phyloP scores from a whole-genome alignment of 2,113 vertebrate species.

The Ophthalmotilapia sp. region DNA sequence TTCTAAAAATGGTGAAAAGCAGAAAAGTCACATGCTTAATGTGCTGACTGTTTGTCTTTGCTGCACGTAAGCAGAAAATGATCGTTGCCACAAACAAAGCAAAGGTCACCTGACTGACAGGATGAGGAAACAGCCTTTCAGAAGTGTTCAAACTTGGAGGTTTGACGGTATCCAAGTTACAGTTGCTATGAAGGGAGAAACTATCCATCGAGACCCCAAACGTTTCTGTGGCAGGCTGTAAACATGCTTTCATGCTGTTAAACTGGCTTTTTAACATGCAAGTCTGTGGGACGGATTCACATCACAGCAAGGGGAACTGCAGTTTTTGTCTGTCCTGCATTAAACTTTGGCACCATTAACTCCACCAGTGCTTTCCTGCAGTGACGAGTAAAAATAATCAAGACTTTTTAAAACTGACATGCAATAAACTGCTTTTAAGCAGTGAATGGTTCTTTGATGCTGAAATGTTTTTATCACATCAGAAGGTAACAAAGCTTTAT shows the following conservation, averaged over 20 bases:
- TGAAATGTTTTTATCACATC: not conserved
- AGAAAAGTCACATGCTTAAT: not conserved
- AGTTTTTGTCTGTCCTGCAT: not conserved
- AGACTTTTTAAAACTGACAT: not conserved
- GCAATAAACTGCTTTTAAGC: not conserved
- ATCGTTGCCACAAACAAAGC: not conserved
- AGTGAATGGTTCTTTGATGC: accelerated
- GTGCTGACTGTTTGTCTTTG: not conserved
- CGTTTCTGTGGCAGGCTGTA: not conserved
- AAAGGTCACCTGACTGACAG: not conserved
- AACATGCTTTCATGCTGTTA: not conserved
- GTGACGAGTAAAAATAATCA: not conserved
- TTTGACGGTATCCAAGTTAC: not conserved
- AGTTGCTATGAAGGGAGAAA: accelerated
- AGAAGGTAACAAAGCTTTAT: not conserved
- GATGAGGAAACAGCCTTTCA: not conserved
- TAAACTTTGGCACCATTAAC: not conserved
- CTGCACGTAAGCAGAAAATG: not conserved
- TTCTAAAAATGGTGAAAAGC: not conserved
- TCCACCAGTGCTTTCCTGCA: not conserved
- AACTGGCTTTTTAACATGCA: not conserved
- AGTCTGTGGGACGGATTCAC: not conserved
- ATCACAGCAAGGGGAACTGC: not conserved
- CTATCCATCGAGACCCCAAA: accelerated
- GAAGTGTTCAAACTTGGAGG: not conserved